phyloP scores from a whole-genome alignment of 2,797 vertebrate species.

The Siniperca undulata region DNA sequence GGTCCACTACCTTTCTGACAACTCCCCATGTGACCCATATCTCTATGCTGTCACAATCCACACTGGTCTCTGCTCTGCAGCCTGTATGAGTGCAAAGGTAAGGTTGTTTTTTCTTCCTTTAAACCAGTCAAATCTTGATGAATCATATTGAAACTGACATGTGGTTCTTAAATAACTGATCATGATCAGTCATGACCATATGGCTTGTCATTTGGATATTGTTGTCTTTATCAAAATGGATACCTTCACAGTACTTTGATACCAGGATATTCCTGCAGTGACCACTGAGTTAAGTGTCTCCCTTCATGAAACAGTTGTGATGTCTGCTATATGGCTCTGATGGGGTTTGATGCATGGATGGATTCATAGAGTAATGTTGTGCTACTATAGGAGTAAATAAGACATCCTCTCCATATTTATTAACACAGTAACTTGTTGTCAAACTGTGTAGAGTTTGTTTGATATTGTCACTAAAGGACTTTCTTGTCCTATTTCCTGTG shows the following conservation, averaged over 20 bases:
- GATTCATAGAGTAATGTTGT: background rate
- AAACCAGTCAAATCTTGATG: background rate
- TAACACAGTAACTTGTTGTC: background rate
- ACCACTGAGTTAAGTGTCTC: background rate
- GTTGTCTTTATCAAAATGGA: background rate
- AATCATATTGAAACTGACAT: background rate
- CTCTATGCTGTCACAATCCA: conserved; percentile 86
- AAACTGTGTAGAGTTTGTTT: background rate
- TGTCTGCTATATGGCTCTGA: too few species aligned
- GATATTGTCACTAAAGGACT: background rate
- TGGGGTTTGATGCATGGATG: background rate
- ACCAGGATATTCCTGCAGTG: background rate
- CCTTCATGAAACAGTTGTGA: background rate
- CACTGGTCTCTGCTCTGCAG: conserved; percentile 86
- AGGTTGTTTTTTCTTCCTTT: background rate
- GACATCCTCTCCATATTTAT: background rate
- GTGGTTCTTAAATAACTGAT: background rate
- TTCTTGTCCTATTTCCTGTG: background rate
- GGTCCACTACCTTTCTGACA: conserved; percentile 83
- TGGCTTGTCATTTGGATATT: background rate
- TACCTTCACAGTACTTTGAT: background rate
- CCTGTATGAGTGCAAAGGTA: conserved; percentile 87
- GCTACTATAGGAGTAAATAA: background rate
- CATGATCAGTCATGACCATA: too few species aligned
- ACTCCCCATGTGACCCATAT: conserved; percentile 65